These are phyloP conservation scores for Silurus lanzhouensis DNA, from an alignment of 2,797 vertebrate genomes.

Conservation along the genomic window DNA sequence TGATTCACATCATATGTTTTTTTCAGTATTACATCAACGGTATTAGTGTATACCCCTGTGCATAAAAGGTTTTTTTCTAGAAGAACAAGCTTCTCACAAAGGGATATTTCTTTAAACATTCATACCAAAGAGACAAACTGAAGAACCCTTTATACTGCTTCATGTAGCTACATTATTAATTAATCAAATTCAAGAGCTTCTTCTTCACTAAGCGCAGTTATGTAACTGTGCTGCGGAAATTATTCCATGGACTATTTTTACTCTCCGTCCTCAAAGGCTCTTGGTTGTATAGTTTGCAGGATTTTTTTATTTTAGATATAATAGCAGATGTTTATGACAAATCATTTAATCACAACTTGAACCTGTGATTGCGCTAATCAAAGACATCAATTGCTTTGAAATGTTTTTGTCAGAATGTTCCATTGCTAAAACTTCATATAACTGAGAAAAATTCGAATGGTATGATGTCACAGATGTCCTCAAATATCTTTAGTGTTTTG, in stretches of 20 bases:
- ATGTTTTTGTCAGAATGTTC: too few relatives aligned
- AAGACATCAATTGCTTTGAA: too few relatives aligned
- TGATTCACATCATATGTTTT: too few relatives aligned
- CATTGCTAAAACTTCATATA: too few relatives aligned
- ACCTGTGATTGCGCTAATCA: too few relatives aligned
- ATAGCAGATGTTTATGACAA: too few relatives aligned
- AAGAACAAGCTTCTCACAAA: not conserved
- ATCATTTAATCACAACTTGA: too few relatives aligned
- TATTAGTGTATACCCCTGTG: not conserved
- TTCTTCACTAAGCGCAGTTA: constrained; percentile 8
- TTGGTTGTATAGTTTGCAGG: not conserved
- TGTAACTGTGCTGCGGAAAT: not conserved
- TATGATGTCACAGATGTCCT: too few relatives aligned
- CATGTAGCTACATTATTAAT: constrained; percentile 13
- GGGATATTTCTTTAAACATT: not conserved
- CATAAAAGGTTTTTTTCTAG: not conserved
- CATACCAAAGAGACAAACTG: not conserved
- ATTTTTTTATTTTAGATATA: not conserved
- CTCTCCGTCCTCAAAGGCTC: not conserved
- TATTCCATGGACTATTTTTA: not conserved
- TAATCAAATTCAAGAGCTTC: not conserved
- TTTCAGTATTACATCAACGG: too few relatives aligned
- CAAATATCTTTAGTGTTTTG: too few relatives aligned
- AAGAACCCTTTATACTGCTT: not conserved
- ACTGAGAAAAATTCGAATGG: too few relatives aligned